Evolutionary conservation across 2,888 invertebrate genomes (phyloP), one percentile per base, ranked within the genome.

Genomic region (Cotesia congregata): DNA sequence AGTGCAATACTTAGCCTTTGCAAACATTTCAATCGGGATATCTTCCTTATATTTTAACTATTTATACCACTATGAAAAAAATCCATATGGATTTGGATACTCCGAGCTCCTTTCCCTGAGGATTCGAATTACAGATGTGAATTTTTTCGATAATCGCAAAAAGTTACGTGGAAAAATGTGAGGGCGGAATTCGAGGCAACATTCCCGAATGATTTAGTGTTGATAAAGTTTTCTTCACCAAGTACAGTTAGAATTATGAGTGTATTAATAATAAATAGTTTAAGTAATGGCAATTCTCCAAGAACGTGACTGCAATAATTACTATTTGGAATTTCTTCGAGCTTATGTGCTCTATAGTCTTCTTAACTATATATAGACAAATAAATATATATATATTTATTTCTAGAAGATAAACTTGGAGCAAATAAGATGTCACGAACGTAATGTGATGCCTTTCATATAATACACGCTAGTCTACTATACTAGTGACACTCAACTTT

Each of bases 391-490:
- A 76, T 70, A 72, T 77, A 50, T 12, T 50, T 50, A 30, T 30
- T 30, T 30, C 30, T 74, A 68, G 12, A 75, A 83, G 82, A 83
- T 85, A 81, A 81, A 80, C 80, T 77, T 75, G 77, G 72, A 76
- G 81, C 82, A 82, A 85, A 83, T 83, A 85, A 84, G 83, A 85
- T 79, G 81, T 84, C 80, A 74, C 72, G 77, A 78, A 67, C 67
- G 67, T 67, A 40, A 67, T 39, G 67, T 67, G 40, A n/a, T 38
- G n/a, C 67, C 15, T 67, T 67, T n/a, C 67, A 38, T 40, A n/a
- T 6, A 15, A 67, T 40, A 39, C 67, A 67, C 79, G 81, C 83
- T 81, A 77, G 73, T 71, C 68, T 50, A 50, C 50, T 70, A 15
- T 50, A 50, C 50, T 70, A 15, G 71, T 76, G 79, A 81, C 83